Evolutionary conservation across 1,140 invertebrate species (phyloP), one percentile per base, ranked within the genome.

Genomic region (Meloidogyne hapla): DNA sequence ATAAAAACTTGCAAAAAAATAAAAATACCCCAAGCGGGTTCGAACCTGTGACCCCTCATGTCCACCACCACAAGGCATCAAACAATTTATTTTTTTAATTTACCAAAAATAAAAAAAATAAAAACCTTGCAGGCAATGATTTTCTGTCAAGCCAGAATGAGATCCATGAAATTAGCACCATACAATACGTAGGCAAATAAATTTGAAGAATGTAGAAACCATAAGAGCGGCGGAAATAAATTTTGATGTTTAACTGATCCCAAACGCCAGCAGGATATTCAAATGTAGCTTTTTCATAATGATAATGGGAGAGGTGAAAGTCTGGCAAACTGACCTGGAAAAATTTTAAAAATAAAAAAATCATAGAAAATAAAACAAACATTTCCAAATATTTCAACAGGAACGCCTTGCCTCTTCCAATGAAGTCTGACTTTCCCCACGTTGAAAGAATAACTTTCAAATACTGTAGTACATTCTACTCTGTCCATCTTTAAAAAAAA

Each of bases 141-240:
- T 75, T 68, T 25, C 85, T 40, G 67, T 86, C 85, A 40, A 86
- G 67, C 86, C 86, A 86, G 67, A 86, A 86, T 23, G 77, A 80
- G 42, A 86, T 87, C 79, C 83, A 86, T 15, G 86, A 87, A 61
- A 86, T 86, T 8, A 86, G 78, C 4, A 86, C 82, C 80, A 83
- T 78, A 61, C 69, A 78, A 75, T 77, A 80, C 13, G 77, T 80
- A 38, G 77, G 69, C 5, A 90, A 81, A 76, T 89, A 90, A 68
- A 89, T 89, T 85, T 90, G 89, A 10, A 90, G 84, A 62, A 89
- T 78, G 74, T 84, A 90, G 77, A 88, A 90, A 18, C 89, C 89
- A 28, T 89, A 83, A 66, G 88, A 86, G 6, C 89, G 84, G 25
- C 87, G 85, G 67, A 89, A 85, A 76, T 88, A 88, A 42, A 90